Conservation (phyloP, 1,140 invertebrate genomes). For the Adelges cooleyi region DNA sequence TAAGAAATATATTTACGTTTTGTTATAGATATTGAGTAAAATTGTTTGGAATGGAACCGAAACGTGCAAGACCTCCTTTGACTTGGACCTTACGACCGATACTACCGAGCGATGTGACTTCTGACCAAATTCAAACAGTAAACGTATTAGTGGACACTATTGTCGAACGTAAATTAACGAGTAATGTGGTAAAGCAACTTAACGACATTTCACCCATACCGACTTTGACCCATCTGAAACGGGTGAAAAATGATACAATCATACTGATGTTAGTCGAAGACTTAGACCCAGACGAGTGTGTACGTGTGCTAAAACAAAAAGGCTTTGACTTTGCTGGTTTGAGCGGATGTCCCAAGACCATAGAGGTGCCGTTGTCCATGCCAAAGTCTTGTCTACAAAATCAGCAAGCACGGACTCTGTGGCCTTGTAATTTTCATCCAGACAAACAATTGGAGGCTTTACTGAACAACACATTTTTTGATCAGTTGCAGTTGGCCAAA, state of each 20-base stretch:
- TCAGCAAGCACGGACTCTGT: slow-evolving; percentile 47
- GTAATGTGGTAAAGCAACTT: slow-evolving; percentile 47
- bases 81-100: slow-evolving; percentile 4
- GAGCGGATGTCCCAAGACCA: slow-evolving; percentile 43
- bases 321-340: slow-evolving; percentile 41
- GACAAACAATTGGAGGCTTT: slow-evolving; percentile 57
- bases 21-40: too few species aligned
- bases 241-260: slow-evolving; percentile 41
- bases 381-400: slow-evolving; percentile 59
- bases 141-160: slow-evolving; percentile 31
- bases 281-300: slow-evolving; percentile 4
- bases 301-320: neutral
- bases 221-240: slow-evolving; percentile 57
- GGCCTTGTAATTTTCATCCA: slow-evolving; percentile 79
- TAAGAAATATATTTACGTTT: too few species aligned
- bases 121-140: neutral
- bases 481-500: slow-evolving; percentile 41
- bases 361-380: slow-evolving; percentile 47
- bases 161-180: slow-evolving; percentile 44
- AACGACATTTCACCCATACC: slow-evolving; percentile 46
- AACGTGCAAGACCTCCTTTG: neutral
- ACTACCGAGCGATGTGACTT: neutral
- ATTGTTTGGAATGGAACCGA: neutral
- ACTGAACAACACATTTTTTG: slow-evolving; percentile 51
- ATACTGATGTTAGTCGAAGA: slow-evolving; percentile 24